Evolutionary conservation across 2,888 invertebrate species (phyloP), one percentile per base, ranked within the genome.

Genomic region (Drosophila dives): DNA sequence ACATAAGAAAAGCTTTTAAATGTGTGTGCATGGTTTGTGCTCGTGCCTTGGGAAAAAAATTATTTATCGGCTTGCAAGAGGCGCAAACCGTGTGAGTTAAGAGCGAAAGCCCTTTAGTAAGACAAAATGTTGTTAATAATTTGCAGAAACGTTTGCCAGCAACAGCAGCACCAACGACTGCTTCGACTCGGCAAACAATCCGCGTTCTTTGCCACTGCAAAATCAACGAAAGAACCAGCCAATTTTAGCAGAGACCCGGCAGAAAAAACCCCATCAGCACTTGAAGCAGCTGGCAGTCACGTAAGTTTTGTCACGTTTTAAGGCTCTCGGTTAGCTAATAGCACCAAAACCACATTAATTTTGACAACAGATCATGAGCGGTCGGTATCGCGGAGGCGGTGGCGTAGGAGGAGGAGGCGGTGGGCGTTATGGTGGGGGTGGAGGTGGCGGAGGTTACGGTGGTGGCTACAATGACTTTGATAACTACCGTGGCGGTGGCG

Each of bases 351-450:
- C 36, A 7, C 2, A 42, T n/a, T 64, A 3, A 34, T 55, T 45
- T 50, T 51, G 8, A 10, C 23, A 50, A 50, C 65, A 92, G 91
- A 78, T 81, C 73, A 91, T 91, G 91, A 87, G 90, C 62, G 88
- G 89, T 58, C 83, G 91, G 36, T 90, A 91, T 74, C 90, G 91
- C 33, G 86, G 89, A 26, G 76, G 74, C 38, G 86, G 89, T 20
- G 76, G 74, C 0, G 68, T 80, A 32, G 79, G 79, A 26, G 77
- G 85, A 23, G 86, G 81, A 36, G 81, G 88, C 11, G 86, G 88
- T n/a, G 82, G 56, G 11, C 56, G 89, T 4, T 86, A 86, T 54
- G 86, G 89, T 45, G 86, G 72, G 17, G 73, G 74, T 15, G 75
- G 81, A n/a, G 72, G 75, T 17, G 65, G 68, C 5, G 75, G 76